Percentiles rank a stretch among this genome's conserved stretches.
These are phyloP conservation scores for Mustelus asterias DNA, from an alignment of 2,113 vertebrate genomes.

Conservation along the genomic window DNA sequence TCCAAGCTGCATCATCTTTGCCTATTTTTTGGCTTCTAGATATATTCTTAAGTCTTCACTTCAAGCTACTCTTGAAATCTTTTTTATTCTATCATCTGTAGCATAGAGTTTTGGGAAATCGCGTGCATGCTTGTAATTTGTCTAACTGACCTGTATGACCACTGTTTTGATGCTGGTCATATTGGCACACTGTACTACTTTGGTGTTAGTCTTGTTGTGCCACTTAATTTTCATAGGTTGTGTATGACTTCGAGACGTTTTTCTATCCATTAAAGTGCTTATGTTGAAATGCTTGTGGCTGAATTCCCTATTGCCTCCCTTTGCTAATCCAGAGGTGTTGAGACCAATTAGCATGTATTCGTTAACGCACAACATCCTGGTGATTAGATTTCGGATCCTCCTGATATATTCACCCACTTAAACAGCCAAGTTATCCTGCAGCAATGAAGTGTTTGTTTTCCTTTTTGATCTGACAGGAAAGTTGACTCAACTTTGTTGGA, in stretches of 20 bases:
- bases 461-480: background rate
- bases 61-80: background rate
- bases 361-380: background rate
- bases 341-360: background rate
- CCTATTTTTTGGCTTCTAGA: background rate
- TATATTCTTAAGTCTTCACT: background rate
- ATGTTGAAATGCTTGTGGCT: background rate
- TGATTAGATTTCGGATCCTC: background rate
- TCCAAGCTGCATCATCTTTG: background rate
- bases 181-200: background rate
- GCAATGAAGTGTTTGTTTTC: background rate
- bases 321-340: background rate
- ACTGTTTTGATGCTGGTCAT: background rate
- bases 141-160: background rate
- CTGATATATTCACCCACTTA: background rate
- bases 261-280: background rate
- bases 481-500: background rate
- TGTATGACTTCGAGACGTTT: background rate
- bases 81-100: background rate
- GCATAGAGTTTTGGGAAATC: background rate
- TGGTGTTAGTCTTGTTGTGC: background rate
- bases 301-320: background rate
- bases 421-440: background rate
- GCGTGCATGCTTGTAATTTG: background rate
- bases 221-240: background rate